Conservation (phyloP, 92 coral and sea anemone genomes). For the Palythoa grandiflora region DNA sequence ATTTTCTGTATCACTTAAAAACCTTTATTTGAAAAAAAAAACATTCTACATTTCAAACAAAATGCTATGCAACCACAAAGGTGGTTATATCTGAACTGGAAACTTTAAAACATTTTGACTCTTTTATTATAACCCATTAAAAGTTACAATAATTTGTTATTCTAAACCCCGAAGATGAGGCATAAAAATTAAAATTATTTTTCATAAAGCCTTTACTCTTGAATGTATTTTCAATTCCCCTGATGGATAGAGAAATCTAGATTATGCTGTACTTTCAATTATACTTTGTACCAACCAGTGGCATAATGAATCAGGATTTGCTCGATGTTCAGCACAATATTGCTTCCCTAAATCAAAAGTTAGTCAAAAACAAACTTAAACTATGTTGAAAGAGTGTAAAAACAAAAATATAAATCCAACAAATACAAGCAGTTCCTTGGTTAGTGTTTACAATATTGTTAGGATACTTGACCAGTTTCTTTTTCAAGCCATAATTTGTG, state of each 20-base stretch:
- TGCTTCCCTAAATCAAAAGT: not conserved
- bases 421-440: not conserved
- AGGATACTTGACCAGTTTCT: not conserved
- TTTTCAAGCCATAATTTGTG: too few species aligned
- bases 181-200: not conserved
- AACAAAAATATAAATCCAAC: not conserved
- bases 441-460: conserved; percentile 7
- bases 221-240: not conserved
- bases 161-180: conserved; percentile 9
- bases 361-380: conserved; percentile 1
- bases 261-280: conserved; percentile 4
- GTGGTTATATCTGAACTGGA: conserved; percentile 14
- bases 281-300: not conserved
- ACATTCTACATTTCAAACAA: conserved; percentile 1
- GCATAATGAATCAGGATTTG: conserved; percentile 6
- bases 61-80: conserved; percentile 14
- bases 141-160: not conserved
- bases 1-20: not conserved
- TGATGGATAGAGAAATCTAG: not conserved
- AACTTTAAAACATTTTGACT: conserved; percentile 13
- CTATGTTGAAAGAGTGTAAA: not conserved
- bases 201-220: conserved; percentile 8
- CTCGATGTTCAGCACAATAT: not conserved
- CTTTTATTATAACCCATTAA: not conserved
- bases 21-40: conserved; percentile 11